Evolutionary conservation across 2,888 invertebrate genomes (phyloP), one percentile per base, ranked within the genome.

Genomic region (Spisula solida): DNA sequence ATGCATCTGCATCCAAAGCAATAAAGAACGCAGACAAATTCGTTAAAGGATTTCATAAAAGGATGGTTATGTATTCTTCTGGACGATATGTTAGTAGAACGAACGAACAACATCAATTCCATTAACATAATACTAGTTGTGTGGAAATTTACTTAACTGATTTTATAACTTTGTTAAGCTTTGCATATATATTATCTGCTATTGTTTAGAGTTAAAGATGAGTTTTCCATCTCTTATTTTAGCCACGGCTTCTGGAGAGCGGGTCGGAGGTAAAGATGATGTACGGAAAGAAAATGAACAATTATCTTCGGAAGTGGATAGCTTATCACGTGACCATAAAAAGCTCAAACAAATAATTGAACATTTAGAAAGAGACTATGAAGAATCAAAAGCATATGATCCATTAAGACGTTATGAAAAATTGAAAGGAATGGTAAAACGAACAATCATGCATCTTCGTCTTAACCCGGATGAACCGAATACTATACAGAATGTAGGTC

Each of bases 371-470:
- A 90, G 98, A 97, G 99, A 99, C 96, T 99, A 99, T 97, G 98
- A 98, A 95, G 98, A 98, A 96, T 98, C 98, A 87, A 99, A 99
- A 97, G 97, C 98, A 96, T 99, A 99, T 97, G 99, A 99, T 92
- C 98, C 99, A 97, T 98, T 99, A 96, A 98, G 99, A 48, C 98
- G 99, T 83, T 99, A 99, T 97, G 98, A 98, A 90, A 98, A 99
- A 97, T 97, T 99, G 94, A 99, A 99, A 97, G 98, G 99, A 96
- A 99, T 99, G 99, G 99, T 99, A 96, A 99, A 99, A 87, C 89
- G 96, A 88, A 95, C 95, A n/a, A 94, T 96, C 16, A 90, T 96
- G 81, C 96, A 96, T 82, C 89, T 96, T 25, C 94, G 93, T 47
- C 91, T 96, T 51, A 93, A 93, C 81, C 93, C 95, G 8, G 94